These are phyloP conservation scores for Ageneiosus marmoratus DNA, from an alignment of 2,113 vertebrate species.

Conservation along the genomic window DNA sequence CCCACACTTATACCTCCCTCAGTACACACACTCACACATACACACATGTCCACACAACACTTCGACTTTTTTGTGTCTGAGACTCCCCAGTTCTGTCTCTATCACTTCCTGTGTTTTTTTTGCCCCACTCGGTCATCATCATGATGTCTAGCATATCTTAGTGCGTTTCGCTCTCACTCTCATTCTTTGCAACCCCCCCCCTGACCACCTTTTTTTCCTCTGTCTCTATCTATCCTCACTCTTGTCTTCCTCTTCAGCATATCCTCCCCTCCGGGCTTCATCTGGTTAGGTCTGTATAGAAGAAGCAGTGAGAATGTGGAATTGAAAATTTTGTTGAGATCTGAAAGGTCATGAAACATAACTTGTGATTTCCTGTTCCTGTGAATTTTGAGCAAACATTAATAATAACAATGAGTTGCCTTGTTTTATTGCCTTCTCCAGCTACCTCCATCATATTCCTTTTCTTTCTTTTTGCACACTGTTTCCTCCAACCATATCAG, in stretches of 20 bases:
- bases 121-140: constrained; percentile 64
- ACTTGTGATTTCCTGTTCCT: constrained; percentile 13
- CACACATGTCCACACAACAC: constrained; percentile 49
- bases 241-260: constrained; percentile 30
- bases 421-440: neutral
- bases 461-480: neutral
- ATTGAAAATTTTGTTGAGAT: constrained; percentile 24
- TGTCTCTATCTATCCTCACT: constrained; percentile 27
- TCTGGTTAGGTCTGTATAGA: constrained; percentile 19
- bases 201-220: constrained; percentile 21
- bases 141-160: constrained; percentile 44
- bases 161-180: constrained; percentile 22
- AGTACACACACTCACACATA: constrained; percentile 21
- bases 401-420: constrained; percentile 1
- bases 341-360: constrained; percentile 20
- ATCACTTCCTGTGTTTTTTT: constrained; percentile 74
- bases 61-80: constrained; percentile 66
- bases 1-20: constrained; percentile 24
- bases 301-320: constrained; percentile 17
- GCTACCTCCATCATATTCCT: neutral
- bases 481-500: constrained; percentile 54
- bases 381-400: neutral
- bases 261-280: constrained; percentile 38
- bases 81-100: constrained; percentile 70
- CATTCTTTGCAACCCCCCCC: constrained; percentile 23